Conservation (phyloP, 2,113 vertebrate genomes). For the Pleuronectes platessa region DNA sequence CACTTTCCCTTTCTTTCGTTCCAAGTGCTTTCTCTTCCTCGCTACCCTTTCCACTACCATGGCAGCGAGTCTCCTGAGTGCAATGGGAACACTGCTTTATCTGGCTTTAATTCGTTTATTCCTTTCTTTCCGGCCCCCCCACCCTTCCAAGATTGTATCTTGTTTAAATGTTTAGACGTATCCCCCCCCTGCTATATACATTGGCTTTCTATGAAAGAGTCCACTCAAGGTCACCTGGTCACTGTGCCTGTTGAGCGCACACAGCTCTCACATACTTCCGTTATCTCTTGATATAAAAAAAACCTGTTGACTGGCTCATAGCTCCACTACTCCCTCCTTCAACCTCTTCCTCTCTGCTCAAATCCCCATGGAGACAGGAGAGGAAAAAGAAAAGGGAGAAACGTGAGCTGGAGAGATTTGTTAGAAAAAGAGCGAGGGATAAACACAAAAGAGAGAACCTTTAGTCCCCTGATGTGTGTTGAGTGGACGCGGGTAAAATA, state of each 20-base stretch:
- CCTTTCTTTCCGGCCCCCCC: slow-evolving; percentile 27
- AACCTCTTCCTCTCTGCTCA: slow-evolving; percentile 1
- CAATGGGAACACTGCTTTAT: slow-evolving; percentile 68
- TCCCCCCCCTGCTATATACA: slow-evolving; percentile 17
- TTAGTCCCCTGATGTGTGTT: slow-evolving; percentile 43
- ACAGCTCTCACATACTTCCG: slow-evolving; percentile 50
- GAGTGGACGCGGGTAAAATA: slow-evolving; percentile 57
- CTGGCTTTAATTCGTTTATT: slow-evolving; percentile 68
- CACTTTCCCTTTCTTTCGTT: slow-evolving; percentile 29
- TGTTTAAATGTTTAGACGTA: slow-evolving; percentile 49
- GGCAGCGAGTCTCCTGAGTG: slow-evolving; percentile 57
- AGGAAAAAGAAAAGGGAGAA: slow-evolving; percentile 32
- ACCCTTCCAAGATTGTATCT: slow-evolving; percentile 53
- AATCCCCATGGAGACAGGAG: slow-evolving; percentile 61
- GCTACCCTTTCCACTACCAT: slow-evolving; percentile 14
- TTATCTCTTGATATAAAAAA: slow-evolving; percentile 40
- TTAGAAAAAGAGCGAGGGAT: slow-evolving; percentile 33
- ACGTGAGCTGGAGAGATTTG: slow-evolving; percentile 38
- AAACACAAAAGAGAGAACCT: slow-evolving; percentile 35
- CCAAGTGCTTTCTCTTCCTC: slow-evolving; percentile 14
- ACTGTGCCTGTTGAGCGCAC: slow-evolving; percentile 34
- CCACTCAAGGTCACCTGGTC: slow-evolving; percentile 66
- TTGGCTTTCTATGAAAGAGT: slow-evolving; percentile 60
- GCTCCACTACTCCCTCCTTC: neutral
- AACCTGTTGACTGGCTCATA: slow-evolving; percentile 52